Evolutionary conservation across 2,113 vertebrate genomes (phyloP).

Genomic region (Pogonocichla stellata): DNA sequence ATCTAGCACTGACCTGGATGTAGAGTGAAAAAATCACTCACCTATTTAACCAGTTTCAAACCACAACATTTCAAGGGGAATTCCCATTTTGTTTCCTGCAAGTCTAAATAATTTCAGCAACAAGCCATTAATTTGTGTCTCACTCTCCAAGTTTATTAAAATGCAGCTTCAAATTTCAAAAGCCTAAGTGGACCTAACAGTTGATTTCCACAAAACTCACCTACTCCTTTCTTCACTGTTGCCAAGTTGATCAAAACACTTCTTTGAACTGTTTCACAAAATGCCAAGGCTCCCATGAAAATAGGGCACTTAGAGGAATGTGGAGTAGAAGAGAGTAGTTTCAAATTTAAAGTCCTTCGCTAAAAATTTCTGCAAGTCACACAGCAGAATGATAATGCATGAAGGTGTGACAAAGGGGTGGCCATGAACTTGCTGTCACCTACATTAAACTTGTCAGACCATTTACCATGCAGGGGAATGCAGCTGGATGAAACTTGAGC

Average conservation of each 20-base stretch:
- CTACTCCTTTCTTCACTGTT: neutral
- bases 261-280: neutral
- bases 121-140: neutral
- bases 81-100: neutral
- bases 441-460: neutral
- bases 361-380: neutral
- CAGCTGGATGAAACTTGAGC: neutral
- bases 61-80: neutral
- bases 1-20: neutral
- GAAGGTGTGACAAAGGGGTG: neutral
- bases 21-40: neutral
- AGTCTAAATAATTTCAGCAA: neutral
- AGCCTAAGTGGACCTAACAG: neutral
- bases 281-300: neutral
- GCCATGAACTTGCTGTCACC: neutral
- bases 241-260: neutral
- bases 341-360: neutral
- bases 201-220: neutral
- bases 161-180: neutral
- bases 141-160: neutral
- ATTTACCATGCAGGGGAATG: neutral
- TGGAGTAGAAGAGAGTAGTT: neutral
- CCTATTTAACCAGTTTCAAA: neutral
- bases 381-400: neutral
- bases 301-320: accelerated